Base-by-base conservation (phyloP, 2,113 vertebrate species). In the Percina caprodes region DNA sequence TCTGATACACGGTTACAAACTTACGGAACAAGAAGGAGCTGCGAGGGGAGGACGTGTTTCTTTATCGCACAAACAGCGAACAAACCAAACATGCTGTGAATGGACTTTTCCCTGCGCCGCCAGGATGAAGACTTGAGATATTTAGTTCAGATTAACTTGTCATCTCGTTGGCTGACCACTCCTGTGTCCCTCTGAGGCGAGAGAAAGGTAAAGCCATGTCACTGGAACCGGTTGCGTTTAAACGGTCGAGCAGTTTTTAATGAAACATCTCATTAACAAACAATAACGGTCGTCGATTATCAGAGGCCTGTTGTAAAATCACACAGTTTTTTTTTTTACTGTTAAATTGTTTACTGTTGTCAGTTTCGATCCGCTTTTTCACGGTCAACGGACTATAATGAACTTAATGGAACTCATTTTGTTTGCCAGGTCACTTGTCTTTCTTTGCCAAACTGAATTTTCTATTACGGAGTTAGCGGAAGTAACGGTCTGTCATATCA, bases 81-180 rank as follows among this genome's bases (percentile, higher is more conserved):
- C 48, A 58, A 24, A 68, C 16, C 52, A 19, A 85, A 76, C 70
- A 89, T 86, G 87, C 69, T 68, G 87, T 89, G 69, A 85, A 55
- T 74, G 16, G 66, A 79, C 56, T 79, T 79, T 35, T 8, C 26
- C 42, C 48, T 73, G 66, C n/a, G 54, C 69, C 77, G 90, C 82
- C 88, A 56, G 85, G 84, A 93, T 94, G 94, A 84, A 88, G 82
- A 82, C 79, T 73, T 91, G 84, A 90, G 77, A 62, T 49, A n/a
- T 71, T 80, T 69, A 33, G 59, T 52, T 21, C 45, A 60, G 48
- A 88, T 83, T 86, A 61, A 69, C 16, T 84, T 80, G 77, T 85
- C 75, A 69, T 73, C 42, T 82, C 70, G 77, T 84, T 35, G 24
- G 26, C 59, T 26, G 70, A 59, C 51, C 62, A 3, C 59, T 61